Percentiles rank a stretch among this genome's conserved stretches.
Conservation (phyloP, 2,113 vertebrate genomes). For the Phycodurus eques region DNA sequence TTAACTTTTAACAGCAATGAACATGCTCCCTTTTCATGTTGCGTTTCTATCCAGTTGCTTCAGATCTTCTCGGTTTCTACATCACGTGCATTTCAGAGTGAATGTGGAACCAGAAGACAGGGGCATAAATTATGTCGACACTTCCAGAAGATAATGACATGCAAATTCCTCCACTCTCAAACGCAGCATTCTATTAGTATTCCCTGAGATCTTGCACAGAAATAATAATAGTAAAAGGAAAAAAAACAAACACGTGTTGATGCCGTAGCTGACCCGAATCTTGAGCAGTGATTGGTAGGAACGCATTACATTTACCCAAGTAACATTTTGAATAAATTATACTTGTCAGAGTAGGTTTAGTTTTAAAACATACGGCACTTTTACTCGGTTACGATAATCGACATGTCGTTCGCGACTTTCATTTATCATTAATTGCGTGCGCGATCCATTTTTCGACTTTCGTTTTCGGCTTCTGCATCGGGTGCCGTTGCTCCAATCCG, state of each 20-base stretch:
- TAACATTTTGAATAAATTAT: no score
- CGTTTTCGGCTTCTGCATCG: no score
- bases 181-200: conserved; percentile 26
- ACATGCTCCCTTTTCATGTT: not conserved
- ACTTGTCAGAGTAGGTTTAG: no score
- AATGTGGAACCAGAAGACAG: not conserved
- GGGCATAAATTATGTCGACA: conserved; percentile 33
- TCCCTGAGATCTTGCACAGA: conserved; percentile 18
- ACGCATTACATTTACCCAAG: no score
- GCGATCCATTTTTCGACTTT: no score
- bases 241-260: conserved; percentile 18
- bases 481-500: no score
- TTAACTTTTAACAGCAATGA: not conserved
- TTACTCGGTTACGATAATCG: no score
- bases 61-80: not conserved
- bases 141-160: conserved; percentile 49
- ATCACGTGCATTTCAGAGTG: not conserved
- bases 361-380: no score
- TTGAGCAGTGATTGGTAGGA: no score
- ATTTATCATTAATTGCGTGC: no score
- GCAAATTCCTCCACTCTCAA: conserved; percentile 40
- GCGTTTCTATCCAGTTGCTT: not conserved
- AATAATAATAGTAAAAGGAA: not conserved
- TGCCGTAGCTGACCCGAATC: conserved; percentile 24
- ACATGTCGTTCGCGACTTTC: no score